Evolutionary conservation across 23 tunicate species (phyloP).

Genomic region (Clavelina lepadiformis): DNA sequence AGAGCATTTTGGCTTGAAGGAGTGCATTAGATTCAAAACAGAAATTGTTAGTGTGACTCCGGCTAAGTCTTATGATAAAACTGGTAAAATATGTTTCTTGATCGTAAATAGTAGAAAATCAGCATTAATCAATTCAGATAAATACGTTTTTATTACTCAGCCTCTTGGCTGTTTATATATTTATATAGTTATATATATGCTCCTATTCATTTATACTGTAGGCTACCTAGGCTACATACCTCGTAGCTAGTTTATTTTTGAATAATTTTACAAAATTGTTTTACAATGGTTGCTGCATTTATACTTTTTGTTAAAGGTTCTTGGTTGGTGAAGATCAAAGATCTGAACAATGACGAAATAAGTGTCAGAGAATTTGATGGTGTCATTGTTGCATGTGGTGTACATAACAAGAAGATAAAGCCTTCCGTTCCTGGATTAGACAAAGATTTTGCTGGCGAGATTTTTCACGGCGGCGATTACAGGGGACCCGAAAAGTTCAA

Average conservation of each 20-base stretch:
- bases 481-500: conserved; percentile 18
- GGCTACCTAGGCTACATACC: too few relatives aligned
- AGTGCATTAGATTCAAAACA: conserved; percentile 33
- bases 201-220: not conserved
- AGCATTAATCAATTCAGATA: too few relatives aligned
- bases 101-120: too few relatives aligned
- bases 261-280: too few relatives aligned
- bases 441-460: conserved; percentile 34
- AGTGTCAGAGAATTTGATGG: conserved; percentile 12
- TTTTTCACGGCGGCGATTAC: conserved; percentile 33
- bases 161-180: too few relatives aligned
- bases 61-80: conserved; percentile 13
- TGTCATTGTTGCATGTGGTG: conserved; percentile 25
- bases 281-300: too few relatives aligned
- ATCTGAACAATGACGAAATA: not conserved
- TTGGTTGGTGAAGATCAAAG: conserved; percentile 9
- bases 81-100: too few relatives aligned
- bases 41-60: conserved; percentile 17
- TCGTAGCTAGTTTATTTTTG: too few relatives aligned
- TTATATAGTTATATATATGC: not conserved
- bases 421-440: conserved; percentile 42
- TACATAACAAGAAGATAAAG: not conserved
- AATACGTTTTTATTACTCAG: too few relatives aligned
- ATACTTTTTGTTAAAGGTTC: not conserved
- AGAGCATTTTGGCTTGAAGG: conserved; percentile 28